A percentile compares a stretch with the other conserved stretches of the same genome.
Evolutionary conservation across 2,888 invertebrate genomes (phyloP).

Genomic region (Nymphalis c-album): DNA sequence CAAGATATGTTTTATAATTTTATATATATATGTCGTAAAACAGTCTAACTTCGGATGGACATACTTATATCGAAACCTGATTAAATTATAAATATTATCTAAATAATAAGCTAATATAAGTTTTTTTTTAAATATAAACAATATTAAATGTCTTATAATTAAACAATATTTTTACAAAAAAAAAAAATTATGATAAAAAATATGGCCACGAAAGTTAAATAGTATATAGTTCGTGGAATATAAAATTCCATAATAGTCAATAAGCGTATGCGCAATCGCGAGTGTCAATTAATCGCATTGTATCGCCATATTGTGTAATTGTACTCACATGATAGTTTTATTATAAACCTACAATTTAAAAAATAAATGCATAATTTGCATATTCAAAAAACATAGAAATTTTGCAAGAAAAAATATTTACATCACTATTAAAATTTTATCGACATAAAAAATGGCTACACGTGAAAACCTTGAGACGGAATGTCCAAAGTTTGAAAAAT

Average conservation of each 20-base stretch:
- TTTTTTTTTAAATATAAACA: constrained; percentile 11
- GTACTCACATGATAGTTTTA: not conserved
- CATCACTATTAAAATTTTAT: constrained; percentile 12
- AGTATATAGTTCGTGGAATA: constrained; percentile 10
- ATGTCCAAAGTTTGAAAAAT: not conserved
- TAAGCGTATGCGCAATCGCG: not conserved
- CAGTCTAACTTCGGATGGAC: constrained; percentile 20
- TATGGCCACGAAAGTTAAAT: constrained; percentile 28
- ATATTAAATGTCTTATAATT: constrained; percentile 7
- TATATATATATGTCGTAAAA: constrained; percentile 10
- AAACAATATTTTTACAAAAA: constrained; percentile 20
- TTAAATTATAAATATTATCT: constrained; percentile 14
- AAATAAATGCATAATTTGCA: constrained; percentile 29
- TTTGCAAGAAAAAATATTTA: constrained; percentile 25
- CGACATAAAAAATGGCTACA: not conserved
- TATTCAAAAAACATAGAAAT: constrained; percentile 17
- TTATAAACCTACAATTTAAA: constrained; percentile 16
- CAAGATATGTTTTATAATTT: constrained; percentile 32
- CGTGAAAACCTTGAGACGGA: not conserved
- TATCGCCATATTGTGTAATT: not conserved
- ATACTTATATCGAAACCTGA: constrained; percentile 9
- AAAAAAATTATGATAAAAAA: constrained; percentile 14
- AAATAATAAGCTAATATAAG: constrained; percentile 14
- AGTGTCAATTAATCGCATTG: not conserved
- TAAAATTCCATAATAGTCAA: not conserved